Conservation (phyloP, 2,888 invertebrate species). For the Dryococelus australis region DNA sequence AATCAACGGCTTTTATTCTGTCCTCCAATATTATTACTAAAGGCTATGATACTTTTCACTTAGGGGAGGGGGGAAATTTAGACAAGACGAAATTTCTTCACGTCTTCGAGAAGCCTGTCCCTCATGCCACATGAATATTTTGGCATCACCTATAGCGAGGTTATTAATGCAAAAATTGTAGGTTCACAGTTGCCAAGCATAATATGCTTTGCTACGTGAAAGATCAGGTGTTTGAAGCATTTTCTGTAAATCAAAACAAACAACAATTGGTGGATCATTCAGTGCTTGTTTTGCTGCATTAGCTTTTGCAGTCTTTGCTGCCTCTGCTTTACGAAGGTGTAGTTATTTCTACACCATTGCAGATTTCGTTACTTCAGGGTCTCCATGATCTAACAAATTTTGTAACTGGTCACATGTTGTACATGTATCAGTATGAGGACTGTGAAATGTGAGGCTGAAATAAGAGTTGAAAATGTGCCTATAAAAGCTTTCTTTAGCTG, state of each 20-base stretch:
- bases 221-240: conserved; percentile 46
- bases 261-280: too few relatives aligned
- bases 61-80: background rate
- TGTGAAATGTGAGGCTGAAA: too few relatives aligned
- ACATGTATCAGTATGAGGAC: too few relatives aligned
- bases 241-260: conserved; percentile 48
- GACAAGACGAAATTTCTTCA: conserved; percentile 46
- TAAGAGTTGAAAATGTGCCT: too few relatives aligned
- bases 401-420: too few relatives aligned
- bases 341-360: too few relatives aligned
- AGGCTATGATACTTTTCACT: background rate
- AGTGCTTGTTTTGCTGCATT: too few relatives aligned
- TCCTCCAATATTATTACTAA: conserved; percentile 45
- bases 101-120: conserved; percentile 44
- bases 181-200: conserved; percentile 46
- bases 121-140: conserved; percentile 47
- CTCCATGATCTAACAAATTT: too few relatives aligned
- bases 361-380: too few relatives aligned
- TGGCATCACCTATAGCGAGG: conserved; percentile 19
- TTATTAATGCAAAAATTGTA: conserved; percentile 43
- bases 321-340: too few relatives aligned
- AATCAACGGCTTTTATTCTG: conserved; percentile 39
- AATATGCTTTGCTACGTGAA: conserved; percentile 45
- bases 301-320: too few relatives aligned
- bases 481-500: too few relatives aligned